A percentile compares a stretch with the other conserved stretches of the same genome.
These are phyloP conservation scores for Mechanitis messenoides DNA, from an alignment of 2,888 invertebrate genomes.

Conservation along the genomic window DNA sequence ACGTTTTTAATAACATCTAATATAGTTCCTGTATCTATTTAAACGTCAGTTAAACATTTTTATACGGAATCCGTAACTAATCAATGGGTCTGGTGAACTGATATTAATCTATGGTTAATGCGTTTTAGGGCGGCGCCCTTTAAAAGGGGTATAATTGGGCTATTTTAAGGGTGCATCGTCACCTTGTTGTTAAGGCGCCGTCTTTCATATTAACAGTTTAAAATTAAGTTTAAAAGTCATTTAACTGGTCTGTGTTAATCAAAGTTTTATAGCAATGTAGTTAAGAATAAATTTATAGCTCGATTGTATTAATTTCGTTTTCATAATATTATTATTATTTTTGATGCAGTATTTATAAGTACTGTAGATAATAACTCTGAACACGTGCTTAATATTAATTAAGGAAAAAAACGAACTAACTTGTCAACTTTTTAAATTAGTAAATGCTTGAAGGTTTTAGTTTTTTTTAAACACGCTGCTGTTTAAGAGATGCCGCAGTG, in stretches of 20 bases:
- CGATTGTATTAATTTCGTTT: too few relatives aligned
- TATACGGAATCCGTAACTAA: conserved; percentile 48
- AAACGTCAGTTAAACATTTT: conserved; percentile 26
- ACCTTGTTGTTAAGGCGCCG: conserved; percentile 55
- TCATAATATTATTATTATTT: too few relatives aligned
- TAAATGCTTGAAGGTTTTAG: neutral
- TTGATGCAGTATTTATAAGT: too few relatives aligned
- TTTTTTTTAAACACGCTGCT: conserved; percentile 31
- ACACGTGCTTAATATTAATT: too few relatives aligned
- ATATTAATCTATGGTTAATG: conserved; percentile 69
- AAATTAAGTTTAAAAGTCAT: neutral
- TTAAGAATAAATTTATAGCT: too few relatives aligned
- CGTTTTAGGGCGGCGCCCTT: conserved; percentile 55
- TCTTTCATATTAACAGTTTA: neutral
- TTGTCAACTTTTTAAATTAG: conserved; percentile 8
- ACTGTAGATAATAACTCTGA: too few relatives aligned
- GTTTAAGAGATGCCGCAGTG: conserved; percentile 39
- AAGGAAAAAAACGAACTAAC: too few relatives aligned
- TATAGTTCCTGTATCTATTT: neutral
- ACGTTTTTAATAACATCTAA: too few relatives aligned
- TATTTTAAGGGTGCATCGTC: conserved; percentile 67
- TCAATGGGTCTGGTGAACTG: conserved; percentile 58
- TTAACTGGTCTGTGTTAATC: neutral
- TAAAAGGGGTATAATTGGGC: conserved; percentile 69
- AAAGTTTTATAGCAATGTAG: neutral